Evolutionary conservation across 2,888 invertebrate genomes (phyloP).

Genomic region (Mythimna lalbum): DNA sequence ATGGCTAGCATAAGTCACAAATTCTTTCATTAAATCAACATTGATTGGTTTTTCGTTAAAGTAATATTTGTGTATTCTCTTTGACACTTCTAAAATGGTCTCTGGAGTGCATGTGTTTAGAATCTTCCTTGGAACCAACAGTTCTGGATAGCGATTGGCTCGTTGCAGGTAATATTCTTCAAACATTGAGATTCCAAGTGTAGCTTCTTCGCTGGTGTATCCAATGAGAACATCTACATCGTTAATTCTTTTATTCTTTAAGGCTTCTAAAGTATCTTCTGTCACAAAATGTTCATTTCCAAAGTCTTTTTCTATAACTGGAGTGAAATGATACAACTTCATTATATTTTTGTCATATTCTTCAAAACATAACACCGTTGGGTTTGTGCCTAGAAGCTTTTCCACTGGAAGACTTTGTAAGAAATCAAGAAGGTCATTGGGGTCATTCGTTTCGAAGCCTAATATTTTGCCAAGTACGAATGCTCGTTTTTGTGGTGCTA

Average conservation of each 20-base stretch:
- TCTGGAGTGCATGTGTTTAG: slow-evolving; percentile 58
- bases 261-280: slow-evolving; percentile 64
- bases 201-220: slow-evolving; percentile 92
- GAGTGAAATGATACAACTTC: slow-evolving; percentile 73
- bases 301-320: slow-evolving; percentile 77
- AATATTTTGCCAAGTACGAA: slow-evolving; percentile 72
- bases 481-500: slow-evolving; percentile 69
- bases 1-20: slow-evolving; percentile 64
- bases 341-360: slow-evolving; percentile 59
- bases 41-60: slow-evolving; percentile 67
- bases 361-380: slow-evolving; percentile 69
- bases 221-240: slow-evolving; percentile 93
- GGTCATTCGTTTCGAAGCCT: slow-evolving; percentile 71
- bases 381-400: slow-evolving; percentile 66
- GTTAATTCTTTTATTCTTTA: slow-evolving; percentile 83
- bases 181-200: slow-evolving; percentile 54
- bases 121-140: slow-evolving; percentile 72
- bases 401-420: slow-evolving; percentile 71
- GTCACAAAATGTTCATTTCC: slow-evolving; percentile 73
- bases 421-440: slow-evolving; percentile 71
- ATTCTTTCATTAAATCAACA: slow-evolving; percentile 64
- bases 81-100: slow-evolving; percentile 66
- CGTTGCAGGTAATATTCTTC: slow-evolving; percentile 38
- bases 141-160: slow-evolving; percentile 69
- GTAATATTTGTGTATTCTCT: slow-evolving; percentile 71